Percentiles rank a stretch among this genome's conserved stretches.
phyloP scores from a whole-genome alignment of 1,140 invertebrate species.

The Sarcophaga peregrina region DNA sequence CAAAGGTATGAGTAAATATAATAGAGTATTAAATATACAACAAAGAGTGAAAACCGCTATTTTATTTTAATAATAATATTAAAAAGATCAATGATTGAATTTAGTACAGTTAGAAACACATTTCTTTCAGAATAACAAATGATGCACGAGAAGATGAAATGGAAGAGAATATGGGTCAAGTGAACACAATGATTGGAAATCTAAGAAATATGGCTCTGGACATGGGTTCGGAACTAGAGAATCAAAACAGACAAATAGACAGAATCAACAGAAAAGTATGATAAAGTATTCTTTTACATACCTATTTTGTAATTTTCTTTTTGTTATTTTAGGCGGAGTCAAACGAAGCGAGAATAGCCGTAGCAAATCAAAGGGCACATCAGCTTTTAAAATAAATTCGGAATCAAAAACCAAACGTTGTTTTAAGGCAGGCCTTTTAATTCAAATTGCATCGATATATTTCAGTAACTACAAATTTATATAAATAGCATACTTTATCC shows the following conservation, averaged over 20 bases:
- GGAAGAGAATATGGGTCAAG: constrained; percentile 94
- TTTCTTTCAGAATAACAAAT: constrained; percentile 76
- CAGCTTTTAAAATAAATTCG: constrained; percentile 78
- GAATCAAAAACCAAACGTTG: background rate
- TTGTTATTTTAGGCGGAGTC: constrained; percentile 72
- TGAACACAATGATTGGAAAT: constrained; percentile 97
- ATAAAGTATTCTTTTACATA: background rate
- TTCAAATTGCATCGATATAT: background rate
- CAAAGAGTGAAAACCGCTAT: no score
- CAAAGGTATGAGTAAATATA: no score
- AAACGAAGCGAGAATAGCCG: constrained; percentile 83
- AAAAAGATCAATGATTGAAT: no score
- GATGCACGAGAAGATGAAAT: constrained; percentile 91
- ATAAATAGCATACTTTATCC: no score
- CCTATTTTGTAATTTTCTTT: background rate
- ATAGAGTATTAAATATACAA: no score
- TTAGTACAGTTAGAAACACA: no score
- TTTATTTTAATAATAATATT: no score
- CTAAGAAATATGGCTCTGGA: constrained; percentile 99
- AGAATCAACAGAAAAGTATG: constrained; percentile 97
- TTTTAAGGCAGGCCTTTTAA: background rate
- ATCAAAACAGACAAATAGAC: constrained; percentile 97
- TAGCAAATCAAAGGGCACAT: constrained; percentile 85
- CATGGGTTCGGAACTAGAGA: constrained; percentile 97
- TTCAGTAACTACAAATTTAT: no score